Base-by-base conservation (phyloP, 2,113 vertebrate genomes). In the Anhinga rufa region DNA sequence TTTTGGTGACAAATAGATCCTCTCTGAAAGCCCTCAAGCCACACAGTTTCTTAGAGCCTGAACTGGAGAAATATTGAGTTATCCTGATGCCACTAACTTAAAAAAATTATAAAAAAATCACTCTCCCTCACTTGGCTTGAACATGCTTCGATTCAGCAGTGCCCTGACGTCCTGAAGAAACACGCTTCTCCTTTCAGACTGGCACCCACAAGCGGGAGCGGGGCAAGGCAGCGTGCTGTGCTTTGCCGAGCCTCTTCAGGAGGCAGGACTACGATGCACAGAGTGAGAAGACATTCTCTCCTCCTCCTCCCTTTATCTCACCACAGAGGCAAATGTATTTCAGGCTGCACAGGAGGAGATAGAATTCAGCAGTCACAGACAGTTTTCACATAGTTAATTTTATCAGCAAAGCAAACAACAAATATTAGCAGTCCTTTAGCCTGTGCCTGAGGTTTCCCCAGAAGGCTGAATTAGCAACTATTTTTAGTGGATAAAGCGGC, bases 401-500 rank as follows among this genome's bases (percentile, higher is more conserved):
- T 90, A 92, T 34, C 79, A 88, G 66, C 79, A 65, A 71, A 85
- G 49, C 62, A 57, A 44, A 80, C 34, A 46, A 69, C 62, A 69
- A 42, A 21, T 20, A 64, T 71, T 36, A 94, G 78, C 78, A 71
- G 48, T 31, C 48, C 87, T 79, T 93, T 40, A 85, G 48, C 76
- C 49, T 49, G 72, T 31, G 92, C 72, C 36, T 40, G 76, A 88
- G 83, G 85, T 55, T 87, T 49, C 90, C 38, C 78, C 48, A 79
- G 61, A 82, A 85, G 65, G 52, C 6, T 71, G 82, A 91, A 89
- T 85, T 85, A 82, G 57, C 19, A 70, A 46, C 77, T 93, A 60
- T 49, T 91, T 87, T 86, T 79, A 97, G 90, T 42, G 82, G 85
- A 51, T 82, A 93, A 75, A 94, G n/a, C 61, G 78, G 87, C 38